These are phyloP conservation scores for Notocelia uddmanniana DNA, from an alignment of 2,888 invertebrate species.

Conservation along the genomic window DNA sequence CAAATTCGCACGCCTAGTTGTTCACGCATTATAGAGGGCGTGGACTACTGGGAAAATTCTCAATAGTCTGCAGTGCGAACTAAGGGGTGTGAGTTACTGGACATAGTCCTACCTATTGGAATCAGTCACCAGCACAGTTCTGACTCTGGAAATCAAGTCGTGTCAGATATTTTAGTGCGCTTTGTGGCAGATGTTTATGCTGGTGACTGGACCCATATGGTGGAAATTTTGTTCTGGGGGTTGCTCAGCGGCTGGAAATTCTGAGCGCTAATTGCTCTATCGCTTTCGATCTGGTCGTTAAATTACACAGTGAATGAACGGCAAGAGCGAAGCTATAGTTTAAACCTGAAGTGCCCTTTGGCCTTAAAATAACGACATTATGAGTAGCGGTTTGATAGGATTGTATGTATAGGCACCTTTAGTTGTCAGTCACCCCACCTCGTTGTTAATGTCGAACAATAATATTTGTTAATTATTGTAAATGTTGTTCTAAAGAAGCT, in stretches of 20 bases:
- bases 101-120: too few relatives aligned
- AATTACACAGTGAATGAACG: not conserved
- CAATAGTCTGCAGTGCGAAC: too few relatives aligned
- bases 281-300: not conserved
- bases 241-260: not conserved
- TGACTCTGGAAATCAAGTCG: too few relatives aligned
- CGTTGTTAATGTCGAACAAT: slow-evolving; percentile 66
- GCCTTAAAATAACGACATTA: slow-evolving; percentile 7
- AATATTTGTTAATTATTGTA: slow-evolving; percentile 76
- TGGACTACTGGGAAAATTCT: too few relatives aligned
- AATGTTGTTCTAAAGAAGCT: slow-evolving; percentile 83
- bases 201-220: not conserved
- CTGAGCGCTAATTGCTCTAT: not conserved
- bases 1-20: not conserved
- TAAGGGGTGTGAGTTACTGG: too few relatives aligned
- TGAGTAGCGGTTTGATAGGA: slow-evolving; percentile 33
- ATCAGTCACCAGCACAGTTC: too few relatives aligned
- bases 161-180: too few relatives aligned
- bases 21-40: too few relatives aligned
- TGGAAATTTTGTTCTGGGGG: not conserved
- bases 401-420: slow-evolving; percentile 41
- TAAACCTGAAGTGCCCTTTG: not conserved
- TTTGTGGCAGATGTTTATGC: too few relatives aligned
- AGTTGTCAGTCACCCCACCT: slow-evolving; percentile 59
- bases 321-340: not conserved